Conservation (phyloP, 2,888 invertebrate genomes). For the Trachelus stipa region DNA sequence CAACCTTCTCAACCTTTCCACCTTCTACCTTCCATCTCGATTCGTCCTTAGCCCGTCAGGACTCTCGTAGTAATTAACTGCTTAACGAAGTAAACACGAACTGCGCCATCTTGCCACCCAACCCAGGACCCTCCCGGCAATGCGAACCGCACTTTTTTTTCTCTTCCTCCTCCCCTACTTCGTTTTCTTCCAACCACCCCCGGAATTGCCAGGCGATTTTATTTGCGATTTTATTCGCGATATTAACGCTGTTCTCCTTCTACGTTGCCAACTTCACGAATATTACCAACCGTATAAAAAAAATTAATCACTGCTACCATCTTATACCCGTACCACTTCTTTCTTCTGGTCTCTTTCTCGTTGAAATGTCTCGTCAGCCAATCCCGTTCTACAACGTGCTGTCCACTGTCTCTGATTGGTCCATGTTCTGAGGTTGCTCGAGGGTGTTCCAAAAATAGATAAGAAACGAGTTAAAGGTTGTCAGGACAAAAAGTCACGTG, state of each 20-base stretch:
- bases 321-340: background rate
- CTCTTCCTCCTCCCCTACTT: constrained; percentile 17
- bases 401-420: background rate
- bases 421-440: background rate
- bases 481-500: background rate
- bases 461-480: background rate
- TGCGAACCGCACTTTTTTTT: constrained; percentile 39
- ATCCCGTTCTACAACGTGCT: background rate
- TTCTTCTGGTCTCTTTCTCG: background rate
- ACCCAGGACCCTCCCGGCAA: constrained; percentile 42
- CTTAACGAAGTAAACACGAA: constrained; percentile 66
- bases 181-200: constrained; percentile 6
- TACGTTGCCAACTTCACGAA: background rate
- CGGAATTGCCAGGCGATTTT: constrained; percentile 38
- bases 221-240: constrained; percentile 54
- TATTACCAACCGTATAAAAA: background rate
- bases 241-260: constrained; percentile 52
- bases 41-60: constrained; percentile 50
- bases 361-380: background rate
- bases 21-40: constrained; percentile 24
- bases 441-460: background rate
- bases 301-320: background rate
- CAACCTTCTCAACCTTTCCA: constrained; percentile 5
- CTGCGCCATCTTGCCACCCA: constrained; percentile 62
- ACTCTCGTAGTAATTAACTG: constrained; percentile 65